phyloP scores from a whole-genome alignment of 2,888 invertebrate species.

The Lacanobia wlatinum region DNA sequence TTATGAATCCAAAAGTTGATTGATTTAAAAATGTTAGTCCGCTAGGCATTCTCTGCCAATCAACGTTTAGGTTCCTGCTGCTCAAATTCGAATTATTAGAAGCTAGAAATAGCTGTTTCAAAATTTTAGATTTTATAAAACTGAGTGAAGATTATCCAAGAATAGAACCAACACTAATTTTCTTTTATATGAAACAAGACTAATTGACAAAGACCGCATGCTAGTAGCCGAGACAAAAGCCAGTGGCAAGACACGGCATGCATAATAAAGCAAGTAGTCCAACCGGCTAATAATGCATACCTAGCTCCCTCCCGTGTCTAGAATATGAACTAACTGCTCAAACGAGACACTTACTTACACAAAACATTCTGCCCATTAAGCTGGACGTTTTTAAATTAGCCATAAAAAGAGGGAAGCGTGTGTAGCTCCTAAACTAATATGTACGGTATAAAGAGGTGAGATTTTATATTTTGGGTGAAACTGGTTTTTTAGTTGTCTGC shows the following conservation, averaged over 20 bases:
- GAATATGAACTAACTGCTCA: slow-evolving; percentile 51
- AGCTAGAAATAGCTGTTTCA: neutral
- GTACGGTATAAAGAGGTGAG: slow-evolving; percentile 9
- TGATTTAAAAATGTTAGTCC: too few species aligned
- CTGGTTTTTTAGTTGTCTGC: slow-evolving; percentile 26
- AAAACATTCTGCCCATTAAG: slow-evolving; percentile 46
- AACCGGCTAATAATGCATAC: slow-evolving; percentile 64
- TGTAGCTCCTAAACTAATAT: slow-evolving; percentile 35
- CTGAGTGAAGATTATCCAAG: neutral
- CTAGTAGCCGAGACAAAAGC: slow-evolving; percentile 48
- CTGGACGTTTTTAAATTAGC: slow-evolving; percentile 43
- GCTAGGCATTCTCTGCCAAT: too few species aligned
- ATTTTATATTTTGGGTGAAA: slow-evolving; percentile 29
- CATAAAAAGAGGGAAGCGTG: slow-evolving; percentile 24
- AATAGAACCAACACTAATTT: slow-evolving; percentile 21
- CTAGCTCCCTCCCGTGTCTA: slow-evolving; percentile 56
- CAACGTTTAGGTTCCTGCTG: too few species aligned
- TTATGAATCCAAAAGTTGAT: too few species aligned
- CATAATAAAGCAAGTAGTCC: slow-evolving; percentile 56
- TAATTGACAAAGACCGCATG: slow-evolving; percentile 56
- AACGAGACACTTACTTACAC: slow-evolving; percentile 47
- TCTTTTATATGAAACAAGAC: slow-evolving; percentile 45
- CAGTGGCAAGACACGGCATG: slow-evolving; percentile 46
- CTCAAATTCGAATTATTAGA: too few species aligned
- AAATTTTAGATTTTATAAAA: neutral